These are phyloP conservation scores for Venusia cambrica DNA, from an alignment of 2,888 invertebrate genomes.

Conservation along the genomic window DNA sequence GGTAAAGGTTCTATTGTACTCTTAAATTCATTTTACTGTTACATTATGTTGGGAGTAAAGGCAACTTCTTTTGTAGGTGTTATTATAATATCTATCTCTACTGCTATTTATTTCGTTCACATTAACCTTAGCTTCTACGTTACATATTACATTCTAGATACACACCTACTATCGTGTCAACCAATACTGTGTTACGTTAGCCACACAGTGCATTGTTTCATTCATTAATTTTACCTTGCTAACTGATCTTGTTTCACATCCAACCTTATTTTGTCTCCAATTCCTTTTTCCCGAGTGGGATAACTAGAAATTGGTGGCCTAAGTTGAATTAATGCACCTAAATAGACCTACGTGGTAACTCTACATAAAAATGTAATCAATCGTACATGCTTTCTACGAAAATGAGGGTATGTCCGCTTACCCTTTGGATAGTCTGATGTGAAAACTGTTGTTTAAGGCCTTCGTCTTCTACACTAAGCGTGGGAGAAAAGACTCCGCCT, in stretches of 20 bases:
- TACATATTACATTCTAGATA: constrained; percentile 25
- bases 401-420: constrained; percentile 52
- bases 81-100: constrained; percentile 8
- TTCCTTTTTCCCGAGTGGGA: constrained; percentile 73
- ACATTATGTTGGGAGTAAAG: constrained; percentile 2
- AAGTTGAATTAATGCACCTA: constrained; percentile 58
- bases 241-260: constrained; percentile 74
- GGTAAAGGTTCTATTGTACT: constrained; percentile 4
- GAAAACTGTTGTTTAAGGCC: constrained; percentile 74
- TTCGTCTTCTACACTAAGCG: constrained; percentile 70
- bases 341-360: constrained; percentile 45
- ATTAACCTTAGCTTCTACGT: constrained; percentile 19
- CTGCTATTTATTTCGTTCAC: constrained; percentile 9
- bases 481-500: constrained; percentile 68
- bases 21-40: too few species aligned
- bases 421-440: constrained; percentile 74
- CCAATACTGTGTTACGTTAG: constrained; percentile 49
- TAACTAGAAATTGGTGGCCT: constrained; percentile 74
- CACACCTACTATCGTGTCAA: constrained; percentile 34
- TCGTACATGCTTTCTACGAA: constrained; percentile 45
- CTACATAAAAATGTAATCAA: constrained; percentile 36
- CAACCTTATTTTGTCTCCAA: constrained; percentile 78
- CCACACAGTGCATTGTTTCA: constrained; percentile 63
- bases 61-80: constrained; percentile 13
- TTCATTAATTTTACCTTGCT: constrained; percentile 70